phyloP scores from a whole-genome alignment of 2,888 invertebrate species.

The Thera obeliscata region DNA sequence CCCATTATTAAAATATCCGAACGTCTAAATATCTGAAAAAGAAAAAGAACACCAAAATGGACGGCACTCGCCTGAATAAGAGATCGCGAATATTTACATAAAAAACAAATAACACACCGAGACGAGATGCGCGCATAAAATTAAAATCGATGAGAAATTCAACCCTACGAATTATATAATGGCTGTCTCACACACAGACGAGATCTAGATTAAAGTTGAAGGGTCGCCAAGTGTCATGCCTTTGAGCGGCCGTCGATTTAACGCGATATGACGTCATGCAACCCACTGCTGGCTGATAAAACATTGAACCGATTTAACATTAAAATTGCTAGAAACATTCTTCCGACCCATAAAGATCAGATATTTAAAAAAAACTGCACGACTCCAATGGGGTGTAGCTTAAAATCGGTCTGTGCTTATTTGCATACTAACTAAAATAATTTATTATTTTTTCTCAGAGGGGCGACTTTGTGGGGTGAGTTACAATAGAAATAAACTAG shows the following conservation, averaged over 20 bases:
- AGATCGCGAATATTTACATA: conserved; percentile 81
- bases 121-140: conserved; percentile 84
- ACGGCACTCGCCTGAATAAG: conserved; percentile 75
- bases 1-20: conserved; percentile 66
- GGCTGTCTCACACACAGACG: conserved; percentile 69
- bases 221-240: conserved; percentile 54
- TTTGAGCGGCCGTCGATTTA: conserved; percentile 42
- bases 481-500: conserved; percentile 77
- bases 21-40: conserved; percentile 70
- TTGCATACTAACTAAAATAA: conserved; percentile 85
- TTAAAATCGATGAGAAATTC: conserved; percentile 83
- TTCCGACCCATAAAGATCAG: conserved; percentile 73
- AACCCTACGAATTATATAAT: conserved; percentile 84
- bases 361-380: conserved; percentile 67
- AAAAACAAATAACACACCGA: conserved; percentile 81
- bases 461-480: conserved; percentile 76
- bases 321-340: conserved; percentile 51
- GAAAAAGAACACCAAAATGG: conserved; percentile 69
- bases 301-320: conserved; percentile 40
- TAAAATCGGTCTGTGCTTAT: conserved; percentile 80
- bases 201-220: conserved; percentile 75
- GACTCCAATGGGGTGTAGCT: conserved; percentile 79
- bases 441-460: conserved; percentile 83
- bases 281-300: conserved; percentile 22
- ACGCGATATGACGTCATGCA: conserved; percentile 30